Evolutionary conservation across 1,140 invertebrate genomes (phyloP), one percentile per base, ranked within the genome.

Genomic region (Cherax destructor): DNA sequence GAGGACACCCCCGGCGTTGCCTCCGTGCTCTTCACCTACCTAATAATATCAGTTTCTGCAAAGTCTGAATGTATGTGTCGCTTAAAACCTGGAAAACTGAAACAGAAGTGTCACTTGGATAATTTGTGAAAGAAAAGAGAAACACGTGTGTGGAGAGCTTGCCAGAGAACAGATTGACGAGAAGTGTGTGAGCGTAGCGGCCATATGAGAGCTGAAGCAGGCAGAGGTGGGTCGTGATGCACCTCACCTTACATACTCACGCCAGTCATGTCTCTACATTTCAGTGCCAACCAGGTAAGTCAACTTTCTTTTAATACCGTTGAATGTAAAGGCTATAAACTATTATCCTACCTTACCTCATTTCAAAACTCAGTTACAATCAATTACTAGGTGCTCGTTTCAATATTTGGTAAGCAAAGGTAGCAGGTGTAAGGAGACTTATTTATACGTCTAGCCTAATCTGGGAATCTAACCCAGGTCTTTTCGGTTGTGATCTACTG

Each of bases 221-320:
- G 18, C 52, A 24, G 78, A 9, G 4, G 78, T 16, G 50, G 21
- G 85, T 78, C 85, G 79, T 83, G 79, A 89, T 89, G 87, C 79
- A 56, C n/a, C 49, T 74, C 49, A 83, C 78, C 5, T 18, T 79
- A 50, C 50, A 16, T n/a, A 18, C 59, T 21, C 18, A 21, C 61
- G 41, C 24, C 86, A 83, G 56, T 30, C 79, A 89, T 89, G 87
- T 83, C 87, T 76, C 79, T 89, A 21, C 61, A 89, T 61, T 89
- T 89, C 79, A 89, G 87, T 56, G 87, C 87, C 78, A 89, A 89
- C 50, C 83, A 91, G 81, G 88, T 90, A 18, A 65, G 61, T 65
- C 13, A 59, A 59, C 9, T 59, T 59, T 65, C 61, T 65, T 21
- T 18, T 65, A 18, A 65, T 18, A 41, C 10, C 30, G 30, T 41